Evolutionary conservation across 2,113 vertebrate genomes (phyloP).

Genomic region (Galeopterus variegatus): DNA sequence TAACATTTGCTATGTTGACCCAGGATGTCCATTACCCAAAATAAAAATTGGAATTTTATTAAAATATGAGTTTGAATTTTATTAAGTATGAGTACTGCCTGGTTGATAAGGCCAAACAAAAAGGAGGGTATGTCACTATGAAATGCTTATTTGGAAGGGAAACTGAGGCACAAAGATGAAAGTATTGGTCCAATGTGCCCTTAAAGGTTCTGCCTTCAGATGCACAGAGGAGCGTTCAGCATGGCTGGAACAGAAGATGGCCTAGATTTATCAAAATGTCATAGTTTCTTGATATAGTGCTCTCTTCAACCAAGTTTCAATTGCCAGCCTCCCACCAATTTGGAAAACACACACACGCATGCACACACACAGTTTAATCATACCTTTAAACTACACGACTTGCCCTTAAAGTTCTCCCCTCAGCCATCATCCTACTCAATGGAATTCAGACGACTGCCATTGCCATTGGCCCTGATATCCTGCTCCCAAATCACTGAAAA

Average conservation of each 20-base stretch:
- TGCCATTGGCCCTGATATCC: too few species aligned
- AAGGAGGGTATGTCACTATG: neutral
- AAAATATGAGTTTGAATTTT: neutral
- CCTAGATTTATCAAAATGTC: neutral
- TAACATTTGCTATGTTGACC: neutral
- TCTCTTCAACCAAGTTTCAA: neutral
- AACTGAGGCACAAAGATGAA: conserved; percentile 1
- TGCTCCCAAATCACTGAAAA: neutral
- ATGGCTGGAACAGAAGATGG: neutral
- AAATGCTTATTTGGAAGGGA: conserved; percentile 26
- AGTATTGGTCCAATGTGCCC: neutral
- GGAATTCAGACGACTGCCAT: neutral
- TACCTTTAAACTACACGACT: neutral
- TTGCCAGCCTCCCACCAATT: neutral
- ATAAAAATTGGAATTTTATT: conserved; percentile 10
- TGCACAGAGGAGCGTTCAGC: neutral
- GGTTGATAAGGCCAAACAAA: neutral
- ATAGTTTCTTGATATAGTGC: neutral
- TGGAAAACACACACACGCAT: neutral
- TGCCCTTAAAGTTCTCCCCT: neutral
- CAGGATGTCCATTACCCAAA: neutral
- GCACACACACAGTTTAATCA: neutral
- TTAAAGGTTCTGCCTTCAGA: neutral
- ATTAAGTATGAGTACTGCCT: neutral
- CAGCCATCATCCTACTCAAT: neutral